phyloP scores from a whole-genome alignment of 2,113 vertebrate genomes.

The Melanerpes aurifrons region DNA sequence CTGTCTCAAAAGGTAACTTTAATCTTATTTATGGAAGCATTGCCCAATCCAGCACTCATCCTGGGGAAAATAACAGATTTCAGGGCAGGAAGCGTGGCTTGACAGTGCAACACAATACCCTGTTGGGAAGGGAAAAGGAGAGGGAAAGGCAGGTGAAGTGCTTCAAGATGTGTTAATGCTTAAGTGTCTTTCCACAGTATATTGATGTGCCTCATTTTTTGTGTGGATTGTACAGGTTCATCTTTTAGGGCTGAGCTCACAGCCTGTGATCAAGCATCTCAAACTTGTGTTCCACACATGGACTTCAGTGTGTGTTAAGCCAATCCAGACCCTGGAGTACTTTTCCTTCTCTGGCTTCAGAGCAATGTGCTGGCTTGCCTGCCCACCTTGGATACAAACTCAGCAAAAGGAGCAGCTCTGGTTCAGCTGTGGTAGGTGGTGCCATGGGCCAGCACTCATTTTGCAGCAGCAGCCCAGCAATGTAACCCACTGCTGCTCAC shows the following conservation, averaged over 20 bases:
- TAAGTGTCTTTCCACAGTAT: not conserved
- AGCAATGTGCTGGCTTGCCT: not conserved
- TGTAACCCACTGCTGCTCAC: not conserved
- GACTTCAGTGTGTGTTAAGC: not conserved
- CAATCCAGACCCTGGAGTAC: not conserved
- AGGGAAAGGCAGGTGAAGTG: not conserved
- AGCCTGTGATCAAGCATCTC: not conserved
- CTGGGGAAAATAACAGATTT: not conserved
- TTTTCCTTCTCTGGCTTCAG: not conserved
- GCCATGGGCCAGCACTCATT: not conserved
- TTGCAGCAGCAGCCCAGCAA: not conserved
- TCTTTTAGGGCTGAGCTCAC: not conserved
- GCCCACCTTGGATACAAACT: not conserved
- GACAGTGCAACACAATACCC: not conserved
- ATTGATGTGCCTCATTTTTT: not conserved
- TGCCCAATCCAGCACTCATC: not conserved
- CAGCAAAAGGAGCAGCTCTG: not conserved
- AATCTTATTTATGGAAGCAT: not conserved
- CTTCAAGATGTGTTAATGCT: not conserved
- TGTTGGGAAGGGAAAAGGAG: not conserved
- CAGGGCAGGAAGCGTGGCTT: not conserved
- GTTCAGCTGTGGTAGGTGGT: not conserved
- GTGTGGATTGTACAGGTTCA: not conserved
- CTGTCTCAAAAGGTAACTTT: not conserved
- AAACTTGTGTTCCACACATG: not conserved